Percentiles rank a stretch among this genome's conserved stretches.
Conservation (phyloP, 2,113 vertebrate species). For the Pachypanchax playfairii region DNA sequence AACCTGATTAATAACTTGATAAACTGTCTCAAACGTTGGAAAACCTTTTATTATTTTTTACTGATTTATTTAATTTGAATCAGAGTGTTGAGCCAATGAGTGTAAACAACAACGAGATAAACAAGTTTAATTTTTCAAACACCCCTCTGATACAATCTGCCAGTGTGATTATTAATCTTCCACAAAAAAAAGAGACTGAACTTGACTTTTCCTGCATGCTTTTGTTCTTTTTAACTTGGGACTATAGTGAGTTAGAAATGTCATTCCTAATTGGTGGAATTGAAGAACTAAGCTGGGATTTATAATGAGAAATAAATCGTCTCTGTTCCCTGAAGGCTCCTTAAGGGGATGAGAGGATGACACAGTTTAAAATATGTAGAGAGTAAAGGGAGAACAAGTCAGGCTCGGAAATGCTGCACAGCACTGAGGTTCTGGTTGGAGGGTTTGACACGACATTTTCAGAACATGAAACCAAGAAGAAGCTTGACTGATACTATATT, state of each 20-base stretch:
- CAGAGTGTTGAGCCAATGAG: neutral
- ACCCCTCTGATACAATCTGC: slow-evolving; percentile 2
- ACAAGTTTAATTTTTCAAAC: neutral
- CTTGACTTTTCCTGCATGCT: neutral
- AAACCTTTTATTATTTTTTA: too few relatives aligned
- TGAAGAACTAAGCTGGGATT: slow-evolving; percentile 36
- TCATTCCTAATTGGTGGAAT: slow-evolving; percentile 29
- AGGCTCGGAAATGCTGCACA: neutral
- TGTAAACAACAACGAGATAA: slow-evolving; percentile 7
- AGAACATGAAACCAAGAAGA: neutral
- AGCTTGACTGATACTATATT: slow-evolving; percentile 14
- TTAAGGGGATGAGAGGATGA: slow-evolving; percentile 31
- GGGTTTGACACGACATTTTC: slow-evolving; percentile 22
- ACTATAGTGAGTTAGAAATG: slow-evolving; percentile 12
- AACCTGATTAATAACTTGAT: slow-evolving; percentile 6
- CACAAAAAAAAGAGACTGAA: slow-evolving; percentile 13
- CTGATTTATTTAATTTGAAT: neutral
- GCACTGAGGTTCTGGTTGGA: slow-evolving; percentile 21
- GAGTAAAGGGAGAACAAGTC: slow-evolving; percentile 17
- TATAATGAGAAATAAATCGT: slow-evolving; percentile 28
- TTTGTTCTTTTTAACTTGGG: slow-evolving; percentile 5
- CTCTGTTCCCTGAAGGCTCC: slow-evolving; percentile 34
- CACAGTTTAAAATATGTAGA: slow-evolving; percentile 18
- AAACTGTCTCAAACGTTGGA: neutral
- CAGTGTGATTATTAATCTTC: slow-evolving; percentile 1